Base-by-base conservation (phyloP, 2,888 invertebrate species). In the Prostheceraeus crozeri region DNA sequence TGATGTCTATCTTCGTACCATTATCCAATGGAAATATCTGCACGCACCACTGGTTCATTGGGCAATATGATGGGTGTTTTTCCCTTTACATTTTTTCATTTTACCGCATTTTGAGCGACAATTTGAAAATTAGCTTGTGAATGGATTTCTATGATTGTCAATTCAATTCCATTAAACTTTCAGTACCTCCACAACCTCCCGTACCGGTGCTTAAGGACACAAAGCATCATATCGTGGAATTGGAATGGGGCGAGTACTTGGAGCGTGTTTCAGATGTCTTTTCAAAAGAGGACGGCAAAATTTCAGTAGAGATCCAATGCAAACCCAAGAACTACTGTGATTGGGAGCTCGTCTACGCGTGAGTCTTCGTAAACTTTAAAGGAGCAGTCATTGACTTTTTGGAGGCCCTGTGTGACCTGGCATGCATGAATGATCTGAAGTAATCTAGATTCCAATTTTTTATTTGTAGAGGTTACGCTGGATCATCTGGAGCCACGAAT, bases 131-230 rank as follows among this genome's bases (percentile, higher is more conserved):
- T n/a, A n/a, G n/a, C n/a, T n/a, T n/a, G n/a, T n/a, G n/a, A n/a
- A n/a, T n/a, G n/a, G n/a, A n/a, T n/a, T n/a, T n/a, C n/a, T n/a
- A n/a, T n/a, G n/a, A n/a, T n/a, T n/a, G n/a, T n/a, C n/a, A n/a
- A n/a, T n/a, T n/a, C n/a, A n/a, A n/a, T n/a, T n/a, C n/a, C n/a
- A n/a, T n/a, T n/a, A n/a, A n/a, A n/a, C n/a, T n/a, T n/a, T n/a
- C 35, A 57, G 57, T 40, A 4, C 57, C 57, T 14, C 57, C 57
- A n/a, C 40, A 57, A 48, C 45, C 57, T 14, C 57, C 57, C n/a
- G 40, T 40, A 10, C 57, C 57, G 3, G 3, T 57, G 2, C 3
- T 53, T 3, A 46, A 46, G 3, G 46, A 57, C n/a, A 48, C 46
- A 2, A 57, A 40, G 3, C 57, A 57, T 16, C 46, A 45, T 25